Percentiles rank a stretch among this genome's conserved stretches.
These are phyloP conservation scores for Caretta caretta DNA, from an alignment of 2,113 vertebrate genomes.

Conservation along the genomic window DNA sequence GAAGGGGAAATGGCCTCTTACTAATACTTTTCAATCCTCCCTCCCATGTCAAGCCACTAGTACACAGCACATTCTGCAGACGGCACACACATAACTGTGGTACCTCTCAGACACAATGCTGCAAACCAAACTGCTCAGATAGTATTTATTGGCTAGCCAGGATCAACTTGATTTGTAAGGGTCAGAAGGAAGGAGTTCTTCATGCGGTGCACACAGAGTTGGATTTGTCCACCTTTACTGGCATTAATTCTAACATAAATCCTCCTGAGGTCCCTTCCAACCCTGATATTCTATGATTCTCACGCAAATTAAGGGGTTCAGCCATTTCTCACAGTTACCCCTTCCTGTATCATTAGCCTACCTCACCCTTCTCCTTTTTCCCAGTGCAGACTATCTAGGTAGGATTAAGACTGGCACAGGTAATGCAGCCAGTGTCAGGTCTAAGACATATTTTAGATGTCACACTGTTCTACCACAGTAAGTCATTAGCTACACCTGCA, in stretches of 20 bases:
- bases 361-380: neutral
- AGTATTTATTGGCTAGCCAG: neutral
- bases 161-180: neutral
- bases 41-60: neutral
- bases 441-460: neutral
- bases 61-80: neutral
- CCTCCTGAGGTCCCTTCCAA: neutral
- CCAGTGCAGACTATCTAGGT: neutral
- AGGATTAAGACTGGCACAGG: neutral
- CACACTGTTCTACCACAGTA: neutral
- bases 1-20: neutral
- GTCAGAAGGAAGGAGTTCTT: neutral
- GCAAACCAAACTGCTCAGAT: neutral
- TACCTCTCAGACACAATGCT: neutral
- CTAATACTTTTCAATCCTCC: neutral
- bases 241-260: neutral
- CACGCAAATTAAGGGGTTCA: neutral
- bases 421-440: neutral
- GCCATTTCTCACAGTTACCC: neutral
- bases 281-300: too few species aligned
- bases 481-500: neutral
- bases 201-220: neutral
- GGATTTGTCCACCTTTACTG: neutral
- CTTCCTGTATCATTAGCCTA: neutral
- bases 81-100: neutral